phyloP scores from a whole-genome alignment of 2,888 invertebrate species.

The Diadromus collaris region DNA sequence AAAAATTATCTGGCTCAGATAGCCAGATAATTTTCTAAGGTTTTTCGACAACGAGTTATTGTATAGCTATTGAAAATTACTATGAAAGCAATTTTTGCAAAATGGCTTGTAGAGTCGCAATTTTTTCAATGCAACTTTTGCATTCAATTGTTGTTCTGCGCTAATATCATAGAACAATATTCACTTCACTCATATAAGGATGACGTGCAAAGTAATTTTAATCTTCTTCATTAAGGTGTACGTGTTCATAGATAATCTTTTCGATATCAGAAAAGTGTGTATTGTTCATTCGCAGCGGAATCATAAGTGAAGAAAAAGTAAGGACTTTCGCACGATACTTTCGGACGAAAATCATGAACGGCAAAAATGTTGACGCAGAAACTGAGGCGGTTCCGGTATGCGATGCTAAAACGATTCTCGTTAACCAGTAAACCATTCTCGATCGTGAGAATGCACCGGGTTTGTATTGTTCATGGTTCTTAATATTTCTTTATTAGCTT shows the following conservation, averaged over 20 bases:
- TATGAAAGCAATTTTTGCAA: too few species aligned
- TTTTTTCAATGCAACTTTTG: too few species aligned
- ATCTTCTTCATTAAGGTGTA: too few species aligned
- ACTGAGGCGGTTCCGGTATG: not conserved
- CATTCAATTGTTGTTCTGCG: too few species aligned
- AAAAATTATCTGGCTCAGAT: too few species aligned
- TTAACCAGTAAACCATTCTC: conserved; percentile 30
- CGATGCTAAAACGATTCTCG: not conserved
- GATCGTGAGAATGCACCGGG: conserved; percentile 44
- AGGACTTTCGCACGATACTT: not conserved
- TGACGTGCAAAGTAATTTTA: not conserved
- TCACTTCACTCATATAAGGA: not conserved
- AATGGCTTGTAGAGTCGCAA: too few species aligned
- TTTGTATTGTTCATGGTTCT: conserved; percentile 15
- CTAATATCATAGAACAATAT: not conserved
- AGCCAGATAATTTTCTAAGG: too few species aligned
- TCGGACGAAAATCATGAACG: not conserved
- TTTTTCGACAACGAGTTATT: too few species aligned
- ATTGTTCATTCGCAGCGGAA: not conserved
- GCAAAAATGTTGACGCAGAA: not conserved
- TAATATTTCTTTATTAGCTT: conserved; percentile 28
- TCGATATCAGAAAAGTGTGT: not conserved
- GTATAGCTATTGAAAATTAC: too few species aligned
- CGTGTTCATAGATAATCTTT: not conserved
- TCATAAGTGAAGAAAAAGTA: not conserved